Evolutionary conservation across 2,113 vertebrate genomes (phyloP).

Genomic region (Hemiscyllium ocellatum): DNA sequence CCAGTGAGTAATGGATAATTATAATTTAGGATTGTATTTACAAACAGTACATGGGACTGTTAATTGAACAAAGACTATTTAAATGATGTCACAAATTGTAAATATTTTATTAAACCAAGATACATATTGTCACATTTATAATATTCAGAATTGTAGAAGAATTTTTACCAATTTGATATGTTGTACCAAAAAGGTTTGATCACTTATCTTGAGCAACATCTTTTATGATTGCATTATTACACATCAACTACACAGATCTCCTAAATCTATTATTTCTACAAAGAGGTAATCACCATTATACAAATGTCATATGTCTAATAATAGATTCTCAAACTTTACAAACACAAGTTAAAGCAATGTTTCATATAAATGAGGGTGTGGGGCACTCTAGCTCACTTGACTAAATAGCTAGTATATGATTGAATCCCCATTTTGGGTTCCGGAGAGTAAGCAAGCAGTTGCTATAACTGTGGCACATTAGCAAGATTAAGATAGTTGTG

Average conservation of each 20-base stretch:
- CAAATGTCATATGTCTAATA: background rate
- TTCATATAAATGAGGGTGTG: background rate
- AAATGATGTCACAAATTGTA: background rate
- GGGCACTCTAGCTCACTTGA: too few relatives aligned
- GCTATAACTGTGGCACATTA: too few relatives aligned
- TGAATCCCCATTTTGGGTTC: too few relatives aligned
- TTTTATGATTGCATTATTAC: background rate
- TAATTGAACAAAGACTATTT: background rate
- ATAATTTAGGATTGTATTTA: background rate
- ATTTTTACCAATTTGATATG: background rate
- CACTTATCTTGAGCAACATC: background rate
- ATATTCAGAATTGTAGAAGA: background rate
- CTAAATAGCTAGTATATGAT: too few relatives aligned
- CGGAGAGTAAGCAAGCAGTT: too few relatives aligned
- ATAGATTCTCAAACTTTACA: background rate
- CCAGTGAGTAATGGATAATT: background rate
- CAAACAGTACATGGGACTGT: background rate
- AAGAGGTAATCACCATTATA: background rate
- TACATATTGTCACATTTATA: background rate
- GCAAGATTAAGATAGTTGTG: too few relatives aligned
- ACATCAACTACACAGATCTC: background rate
- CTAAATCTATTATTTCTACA: background rate
- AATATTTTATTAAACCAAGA: background rate
- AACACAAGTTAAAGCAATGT: background rate
- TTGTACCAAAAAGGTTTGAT: background rate